Conservation (phyloP, 2,113 vertebrate genomes). For the Asarcornis scutulata region DNA sequence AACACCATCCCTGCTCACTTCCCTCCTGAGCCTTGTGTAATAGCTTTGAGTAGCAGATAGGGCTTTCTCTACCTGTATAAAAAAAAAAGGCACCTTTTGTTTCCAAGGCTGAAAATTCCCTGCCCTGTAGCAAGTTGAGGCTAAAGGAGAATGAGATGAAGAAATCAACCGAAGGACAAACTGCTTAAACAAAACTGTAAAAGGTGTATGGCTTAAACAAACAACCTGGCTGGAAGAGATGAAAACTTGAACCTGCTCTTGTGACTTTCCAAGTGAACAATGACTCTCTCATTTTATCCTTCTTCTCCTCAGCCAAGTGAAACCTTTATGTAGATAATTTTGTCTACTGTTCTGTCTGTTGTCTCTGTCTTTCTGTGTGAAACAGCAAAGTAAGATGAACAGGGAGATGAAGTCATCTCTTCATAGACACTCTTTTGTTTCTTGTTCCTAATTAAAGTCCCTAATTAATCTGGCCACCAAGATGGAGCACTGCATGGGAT, state of each 20-base stretch:
- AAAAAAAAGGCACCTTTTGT: constrained; percentile 12
- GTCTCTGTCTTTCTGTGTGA: constrained; percentile 5
- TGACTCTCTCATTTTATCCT: background rate
- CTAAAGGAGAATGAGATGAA: background rate
- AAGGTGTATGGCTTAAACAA: constrained; percentile 40
- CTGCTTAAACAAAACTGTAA: constrained; percentile 16
- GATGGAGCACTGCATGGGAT: background rate
- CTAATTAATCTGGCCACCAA: constrained; percentile 50
- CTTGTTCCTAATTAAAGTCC: constrained; percentile 56
- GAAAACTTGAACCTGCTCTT: constrained; percentile 10
- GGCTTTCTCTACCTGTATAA: background rate
- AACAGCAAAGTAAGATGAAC: constrained; percentile 43
- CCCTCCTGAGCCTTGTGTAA: constrained; percentile 8
- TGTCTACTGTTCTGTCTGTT: constrained; percentile 32
- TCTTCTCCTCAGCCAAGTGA: background rate
- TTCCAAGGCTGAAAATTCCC: constrained; percentile 8
- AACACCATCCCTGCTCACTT: background rate
- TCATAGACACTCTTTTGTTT: constrained; percentile 56
- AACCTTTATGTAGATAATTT: constrained; percentile 12
- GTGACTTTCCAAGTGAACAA: constrained; percentile 15
- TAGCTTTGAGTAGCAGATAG: background rate
- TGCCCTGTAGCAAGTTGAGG: constrained; percentile 17
- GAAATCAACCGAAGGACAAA: constrained; percentile 39
- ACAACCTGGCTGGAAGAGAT: background rate
- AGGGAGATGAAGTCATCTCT: constrained; percentile 57